Evolutionary conservation across 1,140 invertebrate genomes (phyloP).

Genomic region (Brachionus koreanus): DNA sequence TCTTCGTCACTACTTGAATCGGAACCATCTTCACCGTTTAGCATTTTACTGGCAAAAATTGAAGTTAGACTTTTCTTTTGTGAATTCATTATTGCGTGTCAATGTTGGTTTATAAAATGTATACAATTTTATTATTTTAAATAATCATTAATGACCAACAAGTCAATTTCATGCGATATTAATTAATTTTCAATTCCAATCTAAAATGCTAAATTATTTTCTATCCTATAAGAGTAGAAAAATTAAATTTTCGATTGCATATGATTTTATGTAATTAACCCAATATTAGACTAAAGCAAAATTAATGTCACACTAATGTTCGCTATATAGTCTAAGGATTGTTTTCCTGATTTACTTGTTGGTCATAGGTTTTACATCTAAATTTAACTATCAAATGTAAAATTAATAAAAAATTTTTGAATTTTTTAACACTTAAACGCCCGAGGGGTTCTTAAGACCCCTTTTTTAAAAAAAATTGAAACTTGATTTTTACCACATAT

Average conservation of each 20-base stretch:
- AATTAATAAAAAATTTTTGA: too few species aligned
- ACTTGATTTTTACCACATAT: too few species aligned
- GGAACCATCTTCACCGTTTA: slow-evolving; percentile 5
- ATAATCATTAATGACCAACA: not conserved
- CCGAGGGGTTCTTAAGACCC: too few species aligned
- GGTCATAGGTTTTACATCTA: too few species aligned
- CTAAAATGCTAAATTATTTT: not conserved
- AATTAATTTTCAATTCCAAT: not conserved
- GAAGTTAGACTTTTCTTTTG: not conserved
- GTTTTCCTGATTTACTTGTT: not conserved
- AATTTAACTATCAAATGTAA: too few species aligned
- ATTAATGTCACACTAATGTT: not conserved
- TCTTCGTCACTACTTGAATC: slow-evolving; percentile 17
- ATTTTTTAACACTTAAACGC: too few species aligned
- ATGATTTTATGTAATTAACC: not conserved
- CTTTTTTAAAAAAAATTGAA: too few species aligned
- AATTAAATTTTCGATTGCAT: not conserved
- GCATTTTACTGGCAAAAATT: not conserved
- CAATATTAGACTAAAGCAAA: not conserved
- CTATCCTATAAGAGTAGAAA: not conserved
- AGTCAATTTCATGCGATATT: not conserved
- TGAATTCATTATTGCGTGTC: not conserved
- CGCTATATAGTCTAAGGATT: not conserved
- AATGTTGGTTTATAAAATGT: too few species aligned
- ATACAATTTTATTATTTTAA: not conserved